phyloP scores from a whole-genome alignment of 2,888 invertebrate genomes.

The Chesias legatella region DNA sequence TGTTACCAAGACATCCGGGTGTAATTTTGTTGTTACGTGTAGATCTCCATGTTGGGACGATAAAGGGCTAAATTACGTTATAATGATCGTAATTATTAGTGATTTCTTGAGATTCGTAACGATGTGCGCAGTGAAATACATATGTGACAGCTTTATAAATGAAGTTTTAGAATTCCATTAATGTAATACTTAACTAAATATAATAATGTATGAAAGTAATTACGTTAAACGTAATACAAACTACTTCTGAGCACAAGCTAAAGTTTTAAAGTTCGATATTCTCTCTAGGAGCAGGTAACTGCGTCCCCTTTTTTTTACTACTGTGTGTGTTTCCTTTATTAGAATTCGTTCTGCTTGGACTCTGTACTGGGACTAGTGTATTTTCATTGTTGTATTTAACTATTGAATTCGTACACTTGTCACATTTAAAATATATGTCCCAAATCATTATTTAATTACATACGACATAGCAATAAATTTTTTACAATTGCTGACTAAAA shows the following conservation, averaged over 20 bases:
- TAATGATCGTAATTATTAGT: conserved; percentile 26
- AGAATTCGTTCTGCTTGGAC: conserved; percentile 34
- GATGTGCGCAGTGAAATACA: conserved; percentile 34
- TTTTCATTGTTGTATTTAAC: conserved; percentile 26
- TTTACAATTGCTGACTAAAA: background rate
- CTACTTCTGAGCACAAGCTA: background rate
- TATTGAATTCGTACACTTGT: conserved; percentile 21
- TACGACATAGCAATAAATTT: conserved; percentile 4
- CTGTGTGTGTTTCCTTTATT: conserved; percentile 45
- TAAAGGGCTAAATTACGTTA: conserved; percentile 29
- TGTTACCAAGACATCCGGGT: conserved; percentile 73
- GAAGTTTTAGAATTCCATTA: too few species aligned
- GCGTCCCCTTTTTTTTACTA: conserved; percentile 66
- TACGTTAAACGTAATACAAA: background rate
- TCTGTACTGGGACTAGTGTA: conserved; percentile 26
- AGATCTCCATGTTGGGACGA: conserved; percentile 37
- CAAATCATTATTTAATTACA: conserved; percentile 17
- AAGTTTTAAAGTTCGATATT: conserved; percentile 15
- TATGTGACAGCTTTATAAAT: conserved; percentile 27
- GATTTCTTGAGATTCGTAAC: conserved; percentile 6
- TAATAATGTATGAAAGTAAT: background rate
- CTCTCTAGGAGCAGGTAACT: conserved; percentile 58
- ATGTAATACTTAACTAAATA: too few species aligned
- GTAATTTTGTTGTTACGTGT: conserved; percentile 47
- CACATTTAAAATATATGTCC: conserved; percentile 21